These are phyloP conservation scores for Hanleya hanleyi DNA, from an alignment of 2,888 invertebrate genomes.

Conservation along the genomic window DNA sequence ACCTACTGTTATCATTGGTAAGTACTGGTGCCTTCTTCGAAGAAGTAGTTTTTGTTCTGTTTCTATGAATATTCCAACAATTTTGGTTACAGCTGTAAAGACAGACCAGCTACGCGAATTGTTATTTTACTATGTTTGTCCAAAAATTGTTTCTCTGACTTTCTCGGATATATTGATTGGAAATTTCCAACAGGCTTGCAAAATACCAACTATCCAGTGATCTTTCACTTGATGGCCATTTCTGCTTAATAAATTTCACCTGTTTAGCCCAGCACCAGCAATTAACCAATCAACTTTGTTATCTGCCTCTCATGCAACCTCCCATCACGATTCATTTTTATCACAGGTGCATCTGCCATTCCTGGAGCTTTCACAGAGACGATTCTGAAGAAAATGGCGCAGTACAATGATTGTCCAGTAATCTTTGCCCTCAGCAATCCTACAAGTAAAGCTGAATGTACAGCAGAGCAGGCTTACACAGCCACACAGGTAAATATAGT, in stretches of 20 bases:
- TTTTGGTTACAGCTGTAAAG: not conserved
- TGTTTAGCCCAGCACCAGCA: no score
- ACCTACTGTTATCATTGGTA: conserved; percentile 94
- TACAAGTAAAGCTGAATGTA: conserved; percentile 98
- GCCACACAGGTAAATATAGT: conserved; percentile 84
- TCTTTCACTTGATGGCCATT: no score
- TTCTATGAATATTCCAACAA: not conserved
- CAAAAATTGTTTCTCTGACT: not conserved
- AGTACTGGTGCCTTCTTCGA: conserved; percentile 11
- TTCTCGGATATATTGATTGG: not conserved
- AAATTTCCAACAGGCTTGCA: no score
- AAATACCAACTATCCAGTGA: no score
- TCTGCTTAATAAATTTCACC: no score
- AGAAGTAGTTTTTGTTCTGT: not conserved
- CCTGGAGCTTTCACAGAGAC: conserved; percentile 94
- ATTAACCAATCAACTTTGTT: no score
- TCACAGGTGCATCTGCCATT: conserved; percentile 91
- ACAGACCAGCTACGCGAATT: not conserved
- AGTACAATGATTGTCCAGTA: conserved; percentile 87
- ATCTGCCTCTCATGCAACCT: no score
- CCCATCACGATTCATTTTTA: no score
- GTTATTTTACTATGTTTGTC: not conserved
- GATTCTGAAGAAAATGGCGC: conserved; percentile 90
- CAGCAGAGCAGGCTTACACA: conserved; percentile 97
- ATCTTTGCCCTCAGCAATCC: conserved; percentile 99